Conservation (phyloP, 2,888 invertebrate species). For the Apoderus coryli region DNA sequence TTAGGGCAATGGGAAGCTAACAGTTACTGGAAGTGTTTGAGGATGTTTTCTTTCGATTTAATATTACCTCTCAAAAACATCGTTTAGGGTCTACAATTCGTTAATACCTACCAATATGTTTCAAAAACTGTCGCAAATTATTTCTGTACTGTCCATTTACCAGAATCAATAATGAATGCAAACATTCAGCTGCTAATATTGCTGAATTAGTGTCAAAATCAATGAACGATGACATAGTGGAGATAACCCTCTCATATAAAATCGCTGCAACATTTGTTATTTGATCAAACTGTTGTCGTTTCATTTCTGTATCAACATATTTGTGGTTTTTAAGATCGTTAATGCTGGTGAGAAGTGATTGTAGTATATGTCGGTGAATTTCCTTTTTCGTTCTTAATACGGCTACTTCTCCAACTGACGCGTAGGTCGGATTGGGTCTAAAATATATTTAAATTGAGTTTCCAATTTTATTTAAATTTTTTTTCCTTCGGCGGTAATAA, state of each 20-base stretch:
- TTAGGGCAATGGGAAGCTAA: no score
- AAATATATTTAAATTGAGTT: background rate
- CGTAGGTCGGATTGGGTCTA: background rate
- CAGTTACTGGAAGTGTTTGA: no score
- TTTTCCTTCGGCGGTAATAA: constrained; percentile 1
- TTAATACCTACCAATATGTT: constrained; percentile 28
- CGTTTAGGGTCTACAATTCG: no score
- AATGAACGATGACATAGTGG: constrained; percentile 38
- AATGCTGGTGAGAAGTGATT: constrained; percentile 31
- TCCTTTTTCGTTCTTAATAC: constrained; percentile 37
- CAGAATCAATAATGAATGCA: constrained; percentile 33
- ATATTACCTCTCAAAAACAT: no score
- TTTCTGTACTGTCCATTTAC: constrained; percentile 27
- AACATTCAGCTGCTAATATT: constrained; percentile 42
- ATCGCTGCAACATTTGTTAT: constrained; percentile 30
- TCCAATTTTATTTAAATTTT: constrained; percentile 1
- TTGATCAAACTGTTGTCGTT: constrained; percentile 25
- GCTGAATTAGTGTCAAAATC: constrained; percentile 42
- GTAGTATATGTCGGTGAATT: constrained; percentile 43
- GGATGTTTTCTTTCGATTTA: no score
- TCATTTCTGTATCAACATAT: constrained; percentile 23
- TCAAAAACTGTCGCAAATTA: constrained; percentile 32
- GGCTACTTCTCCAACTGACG: constrained; percentile 30
- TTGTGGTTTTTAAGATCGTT: constrained; percentile 30
- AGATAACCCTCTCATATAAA: constrained; percentile 33